Conservation (phyloP, 2,797 vertebrate genomes). For the Esox masquinongy region DNA sequence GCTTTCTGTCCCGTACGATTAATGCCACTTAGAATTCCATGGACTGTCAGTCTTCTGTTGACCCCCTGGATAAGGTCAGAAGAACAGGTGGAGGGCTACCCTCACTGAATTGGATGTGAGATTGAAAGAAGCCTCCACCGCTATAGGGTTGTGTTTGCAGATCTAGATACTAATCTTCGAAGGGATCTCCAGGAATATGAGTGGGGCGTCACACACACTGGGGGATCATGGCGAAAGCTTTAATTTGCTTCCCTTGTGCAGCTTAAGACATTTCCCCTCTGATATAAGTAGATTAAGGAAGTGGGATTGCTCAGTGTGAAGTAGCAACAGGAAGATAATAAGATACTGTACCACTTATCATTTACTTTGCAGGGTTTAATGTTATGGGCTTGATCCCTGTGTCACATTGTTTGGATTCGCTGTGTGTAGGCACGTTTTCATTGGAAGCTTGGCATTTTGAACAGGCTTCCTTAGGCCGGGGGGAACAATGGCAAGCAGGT, state of each 20-base stretch:
- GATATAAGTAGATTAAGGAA: constrained; percentile 63
- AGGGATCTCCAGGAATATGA: constrained; percentile 42
- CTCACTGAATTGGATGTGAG: constrained; percentile 20
- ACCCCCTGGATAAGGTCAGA: constrained; percentile 29
- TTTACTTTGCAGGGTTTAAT: constrained; percentile 58
- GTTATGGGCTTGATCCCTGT: constrained; percentile 52
- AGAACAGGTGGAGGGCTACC: constrained; percentile 9
- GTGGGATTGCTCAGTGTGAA: constrained; percentile 57
- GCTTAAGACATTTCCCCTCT: constrained; percentile 49
- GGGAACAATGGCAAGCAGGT: constrained; percentile 57
- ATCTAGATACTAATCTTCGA: constrained; percentile 34
- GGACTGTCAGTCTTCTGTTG: constrained; percentile 12
- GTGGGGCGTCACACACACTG: constrained; percentile 36
- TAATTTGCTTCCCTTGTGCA: constrained; percentile 60
- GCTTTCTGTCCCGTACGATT: background rate
- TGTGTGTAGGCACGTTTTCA: constrained; percentile 32
- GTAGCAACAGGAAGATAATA: constrained; percentile 69
- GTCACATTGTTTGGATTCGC: constrained; percentile 47
- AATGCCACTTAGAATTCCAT: background rate
- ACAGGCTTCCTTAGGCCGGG: constrained; percentile 34
- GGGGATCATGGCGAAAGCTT: constrained; percentile 56
- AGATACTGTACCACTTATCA: constrained; percentile 58
- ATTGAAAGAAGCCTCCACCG: constrained; percentile 14
- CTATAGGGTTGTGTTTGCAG: constrained; percentile 17
- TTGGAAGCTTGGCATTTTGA: constrained; percentile 37